Evolutionary conservation across 2,797 vertebrate genomes (phyloP).

Genomic region (Premnoplex brunnescens): DNA sequence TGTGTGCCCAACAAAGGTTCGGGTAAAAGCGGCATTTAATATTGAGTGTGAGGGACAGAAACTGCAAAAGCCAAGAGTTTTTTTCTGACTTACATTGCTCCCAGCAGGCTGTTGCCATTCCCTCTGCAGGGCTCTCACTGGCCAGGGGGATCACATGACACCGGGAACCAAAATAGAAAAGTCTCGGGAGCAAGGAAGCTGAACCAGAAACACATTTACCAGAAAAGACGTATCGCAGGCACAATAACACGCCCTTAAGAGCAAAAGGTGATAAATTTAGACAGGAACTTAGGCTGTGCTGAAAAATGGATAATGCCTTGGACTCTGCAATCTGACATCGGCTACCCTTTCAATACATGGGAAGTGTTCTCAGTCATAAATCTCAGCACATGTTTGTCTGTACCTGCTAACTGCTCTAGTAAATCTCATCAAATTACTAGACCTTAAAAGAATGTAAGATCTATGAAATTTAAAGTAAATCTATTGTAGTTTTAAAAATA

Average conservation of each 20-base stretch:
- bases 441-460: background rate
- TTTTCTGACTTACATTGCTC: constrained; percentile 73
- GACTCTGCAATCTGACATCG: fast-evolving
- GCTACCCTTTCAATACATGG: background rate
- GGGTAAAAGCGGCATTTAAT: background rate
- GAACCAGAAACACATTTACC: constrained; percentile 43
- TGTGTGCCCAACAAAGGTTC: background rate
- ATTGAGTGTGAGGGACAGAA: constrained; percentile 25
- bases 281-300: background rate
- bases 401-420: background rate
- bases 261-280: constrained; percentile 1
- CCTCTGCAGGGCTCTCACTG: constrained; percentile 54
- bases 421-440: constrained; percentile 29
- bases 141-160: constrained; percentile 54
- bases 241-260: background rate
- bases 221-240: background rate
- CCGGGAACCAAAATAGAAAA: constrained; percentile 70
- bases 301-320: background rate
- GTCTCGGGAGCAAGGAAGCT: constrained; percentile 56
- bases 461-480: background rate
- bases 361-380: background rate
- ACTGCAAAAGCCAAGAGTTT: constrained; percentile 47
- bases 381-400: background rate
- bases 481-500: background rate
- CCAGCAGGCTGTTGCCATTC: constrained; percentile 71